phyloP scores from a whole-genome alignment of 2,888 invertebrate species.

The Serrognathus titanus region DNA sequence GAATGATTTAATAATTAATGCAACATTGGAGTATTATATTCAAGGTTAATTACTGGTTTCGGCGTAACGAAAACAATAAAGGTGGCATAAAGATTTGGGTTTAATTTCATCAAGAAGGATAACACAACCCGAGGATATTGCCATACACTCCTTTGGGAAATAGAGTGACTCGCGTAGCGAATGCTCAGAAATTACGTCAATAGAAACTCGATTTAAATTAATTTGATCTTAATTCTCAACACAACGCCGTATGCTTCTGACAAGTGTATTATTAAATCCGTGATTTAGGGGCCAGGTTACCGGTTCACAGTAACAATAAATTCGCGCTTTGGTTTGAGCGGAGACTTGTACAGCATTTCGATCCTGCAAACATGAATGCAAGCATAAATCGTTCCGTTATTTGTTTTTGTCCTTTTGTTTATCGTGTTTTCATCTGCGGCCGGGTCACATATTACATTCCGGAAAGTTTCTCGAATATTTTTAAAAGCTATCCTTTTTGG shows the following conservation, averaged over 20 bases:
- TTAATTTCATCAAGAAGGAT: no score
- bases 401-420: constrained; percentile 7
- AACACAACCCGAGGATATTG: no score
- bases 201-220: constrained; percentile 23
- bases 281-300: constrained; percentile 34
- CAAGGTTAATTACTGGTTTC: no score
- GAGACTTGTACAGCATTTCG: background rate
- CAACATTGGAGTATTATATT: no score
- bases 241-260: constrained; percentile 30
- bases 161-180: no score
- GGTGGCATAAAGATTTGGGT: no score
- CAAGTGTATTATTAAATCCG: constrained; percentile 36
- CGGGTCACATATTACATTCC: no score
- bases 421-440: background rate
- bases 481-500: no score
- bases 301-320: constrained; percentile 13
- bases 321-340: constrained; percentile 12
- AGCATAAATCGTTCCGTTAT: constrained; percentile 7
- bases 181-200: constrained; percentile 6
- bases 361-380: constrained; percentile 12
- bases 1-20: no score
- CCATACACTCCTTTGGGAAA: no score
- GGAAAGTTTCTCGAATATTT: no score
- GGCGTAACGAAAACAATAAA: no score
- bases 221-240: constrained; percentile 19